Percentiles rank a stretch among this genome's conserved stretches.
These are phyloP conservation scores for Drosophila truncata DNA, from an alignment of 1,140 invertebrate genomes.

Conservation along the genomic window DNA sequence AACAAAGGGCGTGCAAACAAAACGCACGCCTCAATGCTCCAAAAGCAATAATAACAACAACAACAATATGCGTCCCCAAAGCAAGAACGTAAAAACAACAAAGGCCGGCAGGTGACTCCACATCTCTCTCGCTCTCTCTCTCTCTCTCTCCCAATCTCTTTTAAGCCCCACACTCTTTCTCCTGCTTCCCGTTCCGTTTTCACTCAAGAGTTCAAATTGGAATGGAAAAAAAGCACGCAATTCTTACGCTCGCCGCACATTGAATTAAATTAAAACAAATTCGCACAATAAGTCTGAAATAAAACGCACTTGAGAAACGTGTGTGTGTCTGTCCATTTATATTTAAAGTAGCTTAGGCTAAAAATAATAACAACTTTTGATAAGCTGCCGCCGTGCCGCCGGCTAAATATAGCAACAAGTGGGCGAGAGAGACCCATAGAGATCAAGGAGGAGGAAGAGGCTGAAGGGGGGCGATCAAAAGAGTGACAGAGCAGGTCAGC, in stretches of 20 bases:
- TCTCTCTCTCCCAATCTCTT: slow-evolving; percentile 1
- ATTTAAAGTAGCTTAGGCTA: slow-evolving; percentile 67
- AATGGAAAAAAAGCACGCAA: slow-evolving; percentile 34
- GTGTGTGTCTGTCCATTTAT: slow-evolving; percentile 28
- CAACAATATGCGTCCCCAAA: slow-evolving; percentile 20
- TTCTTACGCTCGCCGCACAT: slow-evolving; percentile 42
- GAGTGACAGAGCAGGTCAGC: slow-evolving; percentile 45
- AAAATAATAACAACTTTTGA: slow-evolving; percentile 69
- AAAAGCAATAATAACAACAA: slow-evolving; percentile 53
- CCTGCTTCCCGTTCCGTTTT: not conserved
- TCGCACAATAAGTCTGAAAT: slow-evolving; percentile 60
- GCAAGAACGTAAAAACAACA: slow-evolving; percentile 43
- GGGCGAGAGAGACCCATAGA: slow-evolving; percentile 39
- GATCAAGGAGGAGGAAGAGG: not conserved
- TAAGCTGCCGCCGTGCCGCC: slow-evolving; percentile 70
- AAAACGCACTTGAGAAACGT: slow-evolving; percentile 48
- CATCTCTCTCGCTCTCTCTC: not conserved
- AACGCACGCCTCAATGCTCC: slow-evolving; percentile 73
- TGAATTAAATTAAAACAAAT: slow-evolving; percentile 78
- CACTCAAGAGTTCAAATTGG: slow-evolving; percentile 12
- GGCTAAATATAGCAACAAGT: slow-evolving; percentile 49
- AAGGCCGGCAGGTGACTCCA: slow-evolving; percentile 43
- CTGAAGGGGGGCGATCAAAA: not conserved
- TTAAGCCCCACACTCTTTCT: slow-evolving; percentile 1
- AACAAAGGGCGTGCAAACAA: slow-evolving; percentile 75